Percentiles rank a stretch among this genome's conserved stretches.
Conservation (phyloP, 2,888 invertebrate species). For the Apamea anceps region DNA sequence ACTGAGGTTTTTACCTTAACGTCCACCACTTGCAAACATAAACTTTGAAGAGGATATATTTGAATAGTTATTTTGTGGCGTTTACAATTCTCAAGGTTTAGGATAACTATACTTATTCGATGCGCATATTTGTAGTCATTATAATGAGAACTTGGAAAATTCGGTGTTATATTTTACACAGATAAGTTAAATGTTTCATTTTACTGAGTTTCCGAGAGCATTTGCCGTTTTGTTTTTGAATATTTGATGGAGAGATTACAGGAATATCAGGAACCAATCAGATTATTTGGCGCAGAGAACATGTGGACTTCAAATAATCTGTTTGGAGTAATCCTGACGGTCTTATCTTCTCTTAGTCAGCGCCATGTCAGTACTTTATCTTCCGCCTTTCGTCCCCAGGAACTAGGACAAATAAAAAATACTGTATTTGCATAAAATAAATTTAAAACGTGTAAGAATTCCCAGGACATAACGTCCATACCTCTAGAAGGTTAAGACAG, state of each 20-base stretch:
- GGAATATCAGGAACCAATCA: background rate
- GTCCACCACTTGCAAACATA: background rate
- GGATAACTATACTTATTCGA: slow-evolving; percentile 24
- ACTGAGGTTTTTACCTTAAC: background rate
- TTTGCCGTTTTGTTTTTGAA: background rate
- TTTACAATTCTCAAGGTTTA: slow-evolving; percentile 29
- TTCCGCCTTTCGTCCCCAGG: slow-evolving; percentile 5
- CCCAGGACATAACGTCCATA: background rate
- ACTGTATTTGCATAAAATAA: background rate
- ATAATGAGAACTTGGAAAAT: slow-evolving; percentile 18
- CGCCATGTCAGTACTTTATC: background rate
- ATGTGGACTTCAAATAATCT: background rate
- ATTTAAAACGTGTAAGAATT: slow-evolving; percentile 14
- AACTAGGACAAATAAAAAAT: slow-evolving; percentile 19
- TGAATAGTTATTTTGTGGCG: slow-evolving; percentile 25
- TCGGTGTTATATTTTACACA: slow-evolving; percentile 1
- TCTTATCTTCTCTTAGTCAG: background rate
- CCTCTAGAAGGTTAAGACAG: slow-evolving; percentile 24
- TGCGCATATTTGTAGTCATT: slow-evolving; percentile 30
- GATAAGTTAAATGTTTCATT: slow-evolving; percentile 20
- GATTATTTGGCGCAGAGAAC: background rate
- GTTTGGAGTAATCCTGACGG: background rate
- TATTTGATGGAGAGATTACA: background rate
- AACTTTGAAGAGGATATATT: slow-evolving; percentile 26
- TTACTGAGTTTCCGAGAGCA: too few species aligned